Percentiles rank a stretch among this genome's conserved stretches.
These are phyloP conservation scores for Anolis sagrei DNA, from an alignment of 2,113 vertebrate genomes.

Conservation along the genomic window DNA sequence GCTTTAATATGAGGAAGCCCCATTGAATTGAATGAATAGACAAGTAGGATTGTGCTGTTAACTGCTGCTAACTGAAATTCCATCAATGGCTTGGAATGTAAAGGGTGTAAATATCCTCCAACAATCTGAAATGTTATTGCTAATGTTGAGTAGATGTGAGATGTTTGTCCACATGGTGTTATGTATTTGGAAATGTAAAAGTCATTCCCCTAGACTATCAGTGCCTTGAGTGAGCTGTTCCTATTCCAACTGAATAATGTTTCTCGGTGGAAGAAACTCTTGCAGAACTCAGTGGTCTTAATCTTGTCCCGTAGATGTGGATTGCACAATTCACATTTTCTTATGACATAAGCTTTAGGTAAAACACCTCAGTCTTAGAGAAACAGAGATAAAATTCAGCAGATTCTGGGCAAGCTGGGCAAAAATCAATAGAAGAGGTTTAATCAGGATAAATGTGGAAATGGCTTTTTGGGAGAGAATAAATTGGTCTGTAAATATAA, in stretches of 20 bases:
- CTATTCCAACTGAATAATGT: not conserved
- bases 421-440: conserved; percentile 29
- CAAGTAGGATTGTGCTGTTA: not conserved
- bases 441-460: conserved; percentile 18
- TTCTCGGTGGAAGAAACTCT: conserved; percentile 1
- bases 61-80: not conserved
- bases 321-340: conserved; percentile 15
- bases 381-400: conserved; percentile 24
- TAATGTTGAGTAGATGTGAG: not conserved
- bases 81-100: no score
- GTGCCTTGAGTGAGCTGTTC: not conserved
- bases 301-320: not conserved
- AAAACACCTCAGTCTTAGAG: conserved; percentile 6
- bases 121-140: not conserved
- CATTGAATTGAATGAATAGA: not conserved
- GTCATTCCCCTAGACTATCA: no score
- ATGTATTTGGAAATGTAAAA: not conserved
- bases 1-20: not conserved
- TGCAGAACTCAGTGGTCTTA: not conserved
- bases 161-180: not conserved
- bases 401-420: not conserved
- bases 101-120: not conserved
- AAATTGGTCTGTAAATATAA: conserved; percentile 41
- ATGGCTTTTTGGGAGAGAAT: conserved; percentile 11
- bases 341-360: not conserved